Evolutionary conservation across 2,797 vertebrate genomes (phyloP), one percentile per base, ranked within the genome.

Genomic region (Tympanoctomys barrerae): DNA sequence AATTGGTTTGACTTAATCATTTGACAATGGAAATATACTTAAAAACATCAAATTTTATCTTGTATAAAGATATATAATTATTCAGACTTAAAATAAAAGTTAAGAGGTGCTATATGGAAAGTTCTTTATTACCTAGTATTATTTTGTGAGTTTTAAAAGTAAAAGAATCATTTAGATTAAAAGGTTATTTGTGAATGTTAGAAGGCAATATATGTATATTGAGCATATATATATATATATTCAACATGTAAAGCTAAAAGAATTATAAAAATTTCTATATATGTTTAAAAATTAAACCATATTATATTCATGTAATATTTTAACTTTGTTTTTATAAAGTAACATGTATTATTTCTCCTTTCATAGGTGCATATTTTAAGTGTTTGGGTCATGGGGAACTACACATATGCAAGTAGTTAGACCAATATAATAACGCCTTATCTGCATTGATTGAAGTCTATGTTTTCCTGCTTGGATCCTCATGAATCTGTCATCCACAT

Each of bases 211-310:
- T 90, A 3, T 52, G 19, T 54, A 57, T 19, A 57, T 19, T 42
- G 42, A 42, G 19, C 14, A 57, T 19, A 57, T 19, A 57, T 19
- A 57, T 54, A 54, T 54, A 54, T 13, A 54, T 13, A 54, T 13
- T 13, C 13, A 54, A 75, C 1, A 12, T 78, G 59, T 1, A 73
- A 92, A 83, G 75, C 4, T 87, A 90, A 79, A 7, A 68, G 9
- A 94, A 80, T 93, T 68, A 57, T 81, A 64, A 93, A 89, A 73
- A 61, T 39, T 52, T 62, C 5, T 70, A 33, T 39, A 70, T 31
- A 57, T 59, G 11, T 78, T 90, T 54, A 62, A 82, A 89, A 42
- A 42, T 82, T 14, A 82, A 81, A 92, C 61, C 26, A 86, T 16
- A 52, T 66, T 66, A 54, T 70, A 54, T 61, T 57, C 24, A 83